Percentiles rank a stretch among this genome's conserved stretches.
phyloP scores from a whole-genome alignment of 2,113 vertebrate species.

The Lathamus discolor region DNA sequence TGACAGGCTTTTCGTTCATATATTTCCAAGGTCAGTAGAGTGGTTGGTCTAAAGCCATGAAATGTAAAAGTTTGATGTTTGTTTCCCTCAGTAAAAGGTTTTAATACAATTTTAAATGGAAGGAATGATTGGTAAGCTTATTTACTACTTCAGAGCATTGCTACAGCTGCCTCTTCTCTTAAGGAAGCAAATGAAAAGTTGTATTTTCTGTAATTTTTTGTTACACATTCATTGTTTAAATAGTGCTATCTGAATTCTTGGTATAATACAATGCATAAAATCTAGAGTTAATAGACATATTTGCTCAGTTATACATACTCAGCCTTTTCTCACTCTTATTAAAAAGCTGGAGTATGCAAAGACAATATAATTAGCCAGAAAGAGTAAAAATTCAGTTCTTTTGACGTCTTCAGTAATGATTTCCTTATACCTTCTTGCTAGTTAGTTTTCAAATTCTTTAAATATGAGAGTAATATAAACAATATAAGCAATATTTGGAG shows the following conservation, averaged over 20 bases:
- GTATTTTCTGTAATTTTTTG: background rate
- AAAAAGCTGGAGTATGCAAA: background rate
- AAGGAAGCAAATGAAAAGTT: background rate
- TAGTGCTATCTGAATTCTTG: background rate
- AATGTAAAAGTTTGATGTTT: background rate
- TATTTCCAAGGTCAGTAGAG: background rate
- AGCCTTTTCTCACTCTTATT: background rate
- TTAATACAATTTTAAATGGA: background rate
- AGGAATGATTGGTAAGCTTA: background rate
- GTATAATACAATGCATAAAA: background rate
- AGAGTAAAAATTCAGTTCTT: background rate
- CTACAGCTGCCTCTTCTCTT: background rate
- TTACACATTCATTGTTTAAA: background rate
- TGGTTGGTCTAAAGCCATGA: background rate
- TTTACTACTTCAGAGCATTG: background rate
- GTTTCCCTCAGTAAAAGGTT: background rate
- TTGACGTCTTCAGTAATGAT: background rate
- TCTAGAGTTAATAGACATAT: background rate
- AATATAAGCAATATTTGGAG: background rate
- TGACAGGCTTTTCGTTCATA: background rate
- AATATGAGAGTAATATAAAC: background rate
- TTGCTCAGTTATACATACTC: background rate
- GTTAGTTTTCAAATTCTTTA: background rate
- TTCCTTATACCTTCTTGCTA: background rate
- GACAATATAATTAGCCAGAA: background rate